Conservation (phyloP, 2,888 invertebrate genomes). For the Drosophila lacicola region DNA sequence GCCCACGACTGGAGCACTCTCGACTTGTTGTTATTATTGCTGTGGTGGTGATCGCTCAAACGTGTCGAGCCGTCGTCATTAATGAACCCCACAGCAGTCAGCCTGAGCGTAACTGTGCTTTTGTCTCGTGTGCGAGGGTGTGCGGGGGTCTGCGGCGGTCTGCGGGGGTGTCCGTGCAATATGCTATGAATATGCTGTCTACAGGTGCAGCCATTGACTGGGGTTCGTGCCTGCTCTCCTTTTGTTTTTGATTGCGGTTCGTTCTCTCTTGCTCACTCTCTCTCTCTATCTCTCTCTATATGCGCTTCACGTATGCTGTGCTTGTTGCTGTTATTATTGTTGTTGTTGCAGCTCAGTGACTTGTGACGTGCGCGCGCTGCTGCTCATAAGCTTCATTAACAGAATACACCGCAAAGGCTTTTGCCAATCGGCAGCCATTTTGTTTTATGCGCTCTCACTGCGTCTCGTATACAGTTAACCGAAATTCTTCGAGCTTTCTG, state of each 20-base stretch:
- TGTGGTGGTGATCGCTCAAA: constrained; percentile 72
- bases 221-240: constrained; percentile 59
- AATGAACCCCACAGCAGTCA: constrained; percentile 67
- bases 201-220: constrained; percentile 79
- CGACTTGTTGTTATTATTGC: constrained; percentile 38
- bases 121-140: constrained; percentile 43
- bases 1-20: background rate
- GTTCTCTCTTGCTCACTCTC: constrained; percentile 26
- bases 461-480: constrained; percentile 22
- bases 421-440: constrained; percentile 58
- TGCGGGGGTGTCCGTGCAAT: constrained; percentile 37
- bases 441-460: constrained; percentile 33
- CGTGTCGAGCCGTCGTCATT: constrained; percentile 75
- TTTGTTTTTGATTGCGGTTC: constrained; percentile 56
- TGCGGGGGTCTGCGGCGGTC: constrained; percentile 8
- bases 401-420: constrained; percentile 46
- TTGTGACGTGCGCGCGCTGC: constrained; percentile 72
- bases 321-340: constrained; percentile 43
- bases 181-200: constrained; percentile 55
- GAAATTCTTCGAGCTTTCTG: constrained; percentile 27
- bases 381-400: constrained; percentile 80
- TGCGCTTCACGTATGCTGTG: constrained; percentile 72
- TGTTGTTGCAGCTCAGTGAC: constrained; percentile 73
- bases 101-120: constrained; percentile 75
- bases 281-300: constrained; percentile 19